Conservation (phyloP, 2,888 invertebrate genomes). For the Nesidiocoris tenuis region DNA sequence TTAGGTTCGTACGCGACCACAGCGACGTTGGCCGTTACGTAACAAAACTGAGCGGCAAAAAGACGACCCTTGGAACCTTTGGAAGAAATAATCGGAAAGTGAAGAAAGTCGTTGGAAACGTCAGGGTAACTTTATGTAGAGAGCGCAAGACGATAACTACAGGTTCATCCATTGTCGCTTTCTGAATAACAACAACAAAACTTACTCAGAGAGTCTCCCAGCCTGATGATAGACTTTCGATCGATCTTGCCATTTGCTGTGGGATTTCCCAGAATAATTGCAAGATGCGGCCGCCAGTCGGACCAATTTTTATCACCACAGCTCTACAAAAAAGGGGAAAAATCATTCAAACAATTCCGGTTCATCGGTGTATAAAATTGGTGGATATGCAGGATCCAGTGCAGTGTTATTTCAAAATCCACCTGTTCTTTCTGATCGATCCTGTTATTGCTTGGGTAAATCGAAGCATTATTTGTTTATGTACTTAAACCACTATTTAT, state of each 20-base stretch:
- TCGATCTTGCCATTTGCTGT: conserved; percentile 74
- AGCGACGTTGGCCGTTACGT: conserved; percentile 77
- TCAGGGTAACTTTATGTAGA: no score
- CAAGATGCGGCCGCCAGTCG: conserved; percentile 95
- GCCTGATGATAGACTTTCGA: conserved; percentile 69
- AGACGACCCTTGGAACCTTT: conserved; percentile 73
- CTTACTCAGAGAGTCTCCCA: conserved; percentile 65
- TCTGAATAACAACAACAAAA: no score
- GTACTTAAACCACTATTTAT: no score
- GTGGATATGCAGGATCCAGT: no score
- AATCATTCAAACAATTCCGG: conserved; percentile 50
- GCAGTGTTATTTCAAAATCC: no score
- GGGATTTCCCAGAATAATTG: conserved; percentile 89
- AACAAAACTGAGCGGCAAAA: conserved; percentile 94
- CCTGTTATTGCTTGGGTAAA: no score
- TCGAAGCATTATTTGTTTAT: no score
- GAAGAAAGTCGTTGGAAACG: neutral
- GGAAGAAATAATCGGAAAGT: conserved; percentile 39
- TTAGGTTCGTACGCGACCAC: conserved; percentile 55
- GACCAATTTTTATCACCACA: conserved; percentile 74
- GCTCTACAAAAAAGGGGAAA: conserved; percentile 56
- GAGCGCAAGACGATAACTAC: no score
- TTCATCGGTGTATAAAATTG: no score
- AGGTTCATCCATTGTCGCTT: no score
- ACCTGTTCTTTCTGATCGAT: no score